Evolutionary conservation across 2,888 invertebrate species (phyloP).

Genomic region (Pediacus dermestoides): DNA sequence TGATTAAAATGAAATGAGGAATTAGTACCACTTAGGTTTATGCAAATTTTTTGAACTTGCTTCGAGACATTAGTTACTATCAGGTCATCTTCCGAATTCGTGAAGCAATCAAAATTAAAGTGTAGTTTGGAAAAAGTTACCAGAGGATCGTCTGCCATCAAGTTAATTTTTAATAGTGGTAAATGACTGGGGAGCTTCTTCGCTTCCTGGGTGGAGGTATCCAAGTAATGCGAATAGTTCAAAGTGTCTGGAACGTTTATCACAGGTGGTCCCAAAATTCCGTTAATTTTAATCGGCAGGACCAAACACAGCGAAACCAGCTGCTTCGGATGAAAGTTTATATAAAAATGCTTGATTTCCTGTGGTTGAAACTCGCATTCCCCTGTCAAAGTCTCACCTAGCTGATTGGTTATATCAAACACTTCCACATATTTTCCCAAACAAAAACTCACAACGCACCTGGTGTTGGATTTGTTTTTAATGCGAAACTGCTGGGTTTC

Average conservation of each 20-base stretch:
- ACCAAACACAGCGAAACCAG: constrained; percentile 56
- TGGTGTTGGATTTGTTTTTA: constrained; percentile 38
- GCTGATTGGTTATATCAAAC: constrained; percentile 37
- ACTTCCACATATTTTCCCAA: constrained; percentile 44
- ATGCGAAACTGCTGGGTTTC: no score
- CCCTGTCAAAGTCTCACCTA: constrained; percentile 20
- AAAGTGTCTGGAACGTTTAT: constrained; percentile 29
- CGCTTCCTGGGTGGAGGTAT: no score
- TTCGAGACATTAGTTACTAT: constrained; percentile 3
- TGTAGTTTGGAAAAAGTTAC: neutral
- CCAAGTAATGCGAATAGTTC: no score
- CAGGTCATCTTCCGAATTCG: no score
- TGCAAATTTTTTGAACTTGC: constrained; percentile 1
- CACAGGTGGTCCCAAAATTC: constrained; percentile 56
- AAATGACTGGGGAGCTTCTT: constrained; percentile 3
- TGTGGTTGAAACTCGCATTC: constrained; percentile 33
- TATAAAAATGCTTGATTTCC: constrained; percentile 37
- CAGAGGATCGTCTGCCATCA: neutral
- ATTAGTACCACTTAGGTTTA: no score
- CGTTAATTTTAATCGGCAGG: constrained; percentile 59
- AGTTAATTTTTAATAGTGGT: neutral
- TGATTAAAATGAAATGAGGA: no score
- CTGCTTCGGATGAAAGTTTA: constrained; percentile 49
- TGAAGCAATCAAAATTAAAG: constrained; percentile 3
- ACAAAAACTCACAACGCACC: constrained; percentile 36